Evolutionary conservation across 2,888 invertebrate species (phyloP).

Genomic region (Drosophila mimetica): DNA sequence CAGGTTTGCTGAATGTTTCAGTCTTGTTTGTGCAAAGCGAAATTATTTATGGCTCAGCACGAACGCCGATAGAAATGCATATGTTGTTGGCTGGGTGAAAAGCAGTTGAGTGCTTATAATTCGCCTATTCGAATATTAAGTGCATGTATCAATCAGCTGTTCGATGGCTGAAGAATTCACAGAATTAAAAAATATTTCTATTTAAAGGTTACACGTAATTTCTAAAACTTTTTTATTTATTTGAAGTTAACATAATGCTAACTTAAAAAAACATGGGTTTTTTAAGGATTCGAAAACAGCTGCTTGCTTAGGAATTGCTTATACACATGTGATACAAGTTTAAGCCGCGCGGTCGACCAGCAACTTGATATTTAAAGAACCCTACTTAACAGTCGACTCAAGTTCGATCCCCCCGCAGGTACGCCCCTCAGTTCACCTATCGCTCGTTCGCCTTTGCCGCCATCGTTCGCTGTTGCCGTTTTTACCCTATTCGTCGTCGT

Average conservation of each 20-base stretch:
- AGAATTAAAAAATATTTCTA: neutral
- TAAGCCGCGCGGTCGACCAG: neutral
- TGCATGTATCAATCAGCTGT: neutral
- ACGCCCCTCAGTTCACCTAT: slow-evolving; percentile 57
- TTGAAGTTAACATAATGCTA: neutral
- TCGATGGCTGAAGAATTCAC: neutral
- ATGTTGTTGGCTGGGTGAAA: neutral
- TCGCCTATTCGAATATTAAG: neutral
- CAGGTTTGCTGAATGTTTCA: slow-evolving; percentile 20
- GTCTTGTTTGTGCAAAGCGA: slow-evolving; percentile 12
- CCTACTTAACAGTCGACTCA: slow-evolving; percentile 25
- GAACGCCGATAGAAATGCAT: slow-evolving; percentile 36
- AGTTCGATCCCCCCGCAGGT: slow-evolving; percentile 24
- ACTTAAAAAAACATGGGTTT: neutral
- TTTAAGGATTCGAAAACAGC: neutral
- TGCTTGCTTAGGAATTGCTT: neutral
- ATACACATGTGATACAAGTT: slow-evolving; percentile 1
- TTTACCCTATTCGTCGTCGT: slow-evolving; percentile 52
- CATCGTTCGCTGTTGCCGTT: slow-evolving; percentile 53
- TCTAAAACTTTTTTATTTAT: too few species aligned
- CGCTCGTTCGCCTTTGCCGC: slow-evolving; percentile 64
- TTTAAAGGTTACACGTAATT: neutral
- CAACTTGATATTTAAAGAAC: slow-evolving; percentile 2
- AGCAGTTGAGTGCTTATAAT: slow-evolving; percentile 1
- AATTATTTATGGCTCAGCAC: slow-evolving; percentile 20